These are phyloP conservation scores for Laupala kohalensis DNA, from an alignment of 1,140 invertebrate genomes.

Conservation along the genomic window DNA sequence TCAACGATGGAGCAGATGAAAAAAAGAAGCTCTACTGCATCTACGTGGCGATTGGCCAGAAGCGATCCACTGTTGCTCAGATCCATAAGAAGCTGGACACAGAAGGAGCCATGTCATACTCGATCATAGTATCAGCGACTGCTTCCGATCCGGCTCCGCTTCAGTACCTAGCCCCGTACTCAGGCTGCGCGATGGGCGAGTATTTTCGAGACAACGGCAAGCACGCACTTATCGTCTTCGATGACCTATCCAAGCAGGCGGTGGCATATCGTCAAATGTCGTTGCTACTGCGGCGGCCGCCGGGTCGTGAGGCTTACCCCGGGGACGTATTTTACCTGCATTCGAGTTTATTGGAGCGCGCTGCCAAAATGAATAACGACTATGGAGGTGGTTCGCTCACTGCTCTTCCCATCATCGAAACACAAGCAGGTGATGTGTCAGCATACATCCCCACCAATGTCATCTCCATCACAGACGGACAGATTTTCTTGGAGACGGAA, in stretches of 20 bases:
- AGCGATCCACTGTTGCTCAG: constrained; percentile 98
- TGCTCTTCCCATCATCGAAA: constrained; percentile 97
- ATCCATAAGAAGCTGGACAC: constrained; percentile 86
- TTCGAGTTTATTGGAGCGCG: constrained; percentile 96
- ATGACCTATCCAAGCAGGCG: constrained; percentile 99
- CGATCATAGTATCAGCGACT: constrained; percentile 96
- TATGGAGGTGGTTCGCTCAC: constrained; percentile 96
- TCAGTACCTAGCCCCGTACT: constrained; percentile 98
- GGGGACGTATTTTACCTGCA: constrained; percentile 99
- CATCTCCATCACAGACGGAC: constrained; percentile 99
- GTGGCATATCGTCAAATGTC: constrained; percentile 99
- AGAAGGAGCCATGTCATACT: constrained; percentile 89
- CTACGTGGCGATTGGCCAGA: constrained; percentile 99
- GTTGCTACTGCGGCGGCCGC: constrained; percentile 93
- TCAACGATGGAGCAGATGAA: no score
- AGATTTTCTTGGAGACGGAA: constrained; percentile 99
- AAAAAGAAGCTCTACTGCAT: constrained; percentile 99
- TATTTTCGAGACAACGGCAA: constrained; percentile 99
- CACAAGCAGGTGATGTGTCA: constrained; percentile 97
- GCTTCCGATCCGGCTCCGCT: constrained; percentile 98
- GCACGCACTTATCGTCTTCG: constrained; percentile 99
- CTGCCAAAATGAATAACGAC: constrained; percentile 96
- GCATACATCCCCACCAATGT: constrained; percentile 99
- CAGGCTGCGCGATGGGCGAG: constrained; percentile 99
- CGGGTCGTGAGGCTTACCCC: constrained; percentile 99